Evolutionary conservation across 2,888 invertebrate genomes (phyloP), one percentile per base, ranked within the genome.

Genomic region (Thereva nobilitata): DNA sequence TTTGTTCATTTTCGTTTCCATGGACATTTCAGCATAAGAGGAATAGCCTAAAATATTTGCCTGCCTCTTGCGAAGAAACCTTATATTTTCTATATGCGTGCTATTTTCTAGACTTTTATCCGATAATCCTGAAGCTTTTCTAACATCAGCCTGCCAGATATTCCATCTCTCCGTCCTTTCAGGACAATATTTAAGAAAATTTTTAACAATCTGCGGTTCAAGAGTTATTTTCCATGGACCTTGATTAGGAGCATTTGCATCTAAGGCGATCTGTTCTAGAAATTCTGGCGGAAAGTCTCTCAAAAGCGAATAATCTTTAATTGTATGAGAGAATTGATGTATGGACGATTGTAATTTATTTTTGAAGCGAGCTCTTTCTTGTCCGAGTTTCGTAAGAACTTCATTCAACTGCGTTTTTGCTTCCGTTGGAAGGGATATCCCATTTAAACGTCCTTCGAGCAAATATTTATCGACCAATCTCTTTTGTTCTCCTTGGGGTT

Each of bases 1-100:
- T 6, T 89, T 91, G 5, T 95, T 93, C 94, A 97, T 86, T 84
- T 95, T 96, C 0, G 94, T 95, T 82, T 92, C 89, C 93, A 97
- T 93, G 44, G 92, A 93, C 89, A 96, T 89, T 45, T 94, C 89
- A 0, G 87, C 89, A 79, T 83, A 96, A 64, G 86, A 87, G 70
- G 89, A 84, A 77, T 87, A 97, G 0, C 96, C 95, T 7, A 96
- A 80, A 9, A 89, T 74, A 71, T 87, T 83, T 0, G 95, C 95
- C 75, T 92, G 87, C 45, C 89, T 87, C 50, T 82, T 81, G 71
- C 93, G 85, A 45, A 86, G 76, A 53, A 78, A 82, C 44, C 95
- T 84, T 63, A 97, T 91, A 75, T 90, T 88, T 77, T 95, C 93
- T 66, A 96, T 79, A 75, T 89, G 82, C 0, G 87, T 82, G 76